These are phyloP conservation scores for Trididemnum nubilum DNA, from an alignment of 23 tunicate genomes.

Conservation along the genomic window DNA sequence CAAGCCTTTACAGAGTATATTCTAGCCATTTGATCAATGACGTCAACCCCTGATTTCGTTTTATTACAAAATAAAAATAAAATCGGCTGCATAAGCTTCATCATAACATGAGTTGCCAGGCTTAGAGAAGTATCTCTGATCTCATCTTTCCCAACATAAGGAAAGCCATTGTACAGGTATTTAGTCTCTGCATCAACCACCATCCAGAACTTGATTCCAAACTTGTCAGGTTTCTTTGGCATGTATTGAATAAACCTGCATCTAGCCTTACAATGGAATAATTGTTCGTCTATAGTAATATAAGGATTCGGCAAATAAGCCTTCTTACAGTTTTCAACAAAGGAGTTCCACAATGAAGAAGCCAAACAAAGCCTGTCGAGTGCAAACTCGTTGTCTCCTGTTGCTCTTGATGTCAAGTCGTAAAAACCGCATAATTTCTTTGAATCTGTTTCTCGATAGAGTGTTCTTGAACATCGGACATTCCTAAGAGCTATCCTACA, in stretches of 20 bases:
- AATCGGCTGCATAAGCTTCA: background rate
- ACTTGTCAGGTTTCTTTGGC: constrained; percentile 32
- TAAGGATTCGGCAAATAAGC: background rate
- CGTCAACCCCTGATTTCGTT: too few species aligned
- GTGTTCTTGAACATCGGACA: constrained; percentile 22
- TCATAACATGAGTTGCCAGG: constrained; percentile 14
- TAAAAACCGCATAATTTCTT: constrained; percentile 18
- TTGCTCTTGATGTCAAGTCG: constrained; percentile 23
- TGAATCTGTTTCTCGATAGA: constrained; percentile 12
- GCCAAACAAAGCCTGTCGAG: constrained; percentile 27
- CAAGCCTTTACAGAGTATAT: too few species aligned
- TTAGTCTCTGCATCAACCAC: constrained; percentile 25
- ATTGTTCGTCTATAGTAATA: constrained; percentile 27
- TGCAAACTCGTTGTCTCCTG: constrained; percentile 1
- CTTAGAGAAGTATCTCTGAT: constrained; percentile 11
- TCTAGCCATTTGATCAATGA: too few species aligned
- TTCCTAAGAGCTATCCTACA: background rate
- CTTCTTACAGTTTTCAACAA: constrained; percentile 19
- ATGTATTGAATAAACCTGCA: constrained; percentile 35
- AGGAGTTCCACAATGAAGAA: constrained; percentile 23
- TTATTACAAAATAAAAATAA: background rate
- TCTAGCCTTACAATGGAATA: constrained; percentile 18
- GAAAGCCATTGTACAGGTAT: constrained; percentile 28
- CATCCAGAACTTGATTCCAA: constrained; percentile 36
- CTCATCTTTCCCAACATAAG: constrained; percentile 31